Conservation (phyloP, 2,888 invertebrate species). For the Euspilapteryx auroguttella region DNA sequence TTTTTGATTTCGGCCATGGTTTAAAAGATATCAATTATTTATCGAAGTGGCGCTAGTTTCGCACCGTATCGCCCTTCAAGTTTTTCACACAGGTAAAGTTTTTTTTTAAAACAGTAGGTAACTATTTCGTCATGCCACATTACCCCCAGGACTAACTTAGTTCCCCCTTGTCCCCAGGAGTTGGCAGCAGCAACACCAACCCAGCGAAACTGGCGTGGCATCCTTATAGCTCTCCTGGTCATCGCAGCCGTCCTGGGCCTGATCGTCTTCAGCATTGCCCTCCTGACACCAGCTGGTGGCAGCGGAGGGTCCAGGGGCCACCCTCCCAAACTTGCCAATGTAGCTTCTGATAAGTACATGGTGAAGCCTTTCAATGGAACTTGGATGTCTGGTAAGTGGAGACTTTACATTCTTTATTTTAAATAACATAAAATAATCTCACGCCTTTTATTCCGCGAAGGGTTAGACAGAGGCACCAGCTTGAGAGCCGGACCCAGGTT, state of each 20-base stretch:
- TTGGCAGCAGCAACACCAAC: slow-evolving; percentile 75
- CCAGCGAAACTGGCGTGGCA: slow-evolving; percentile 89
- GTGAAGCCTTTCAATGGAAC: slow-evolving; percentile 74
- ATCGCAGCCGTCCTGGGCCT: slow-evolving; percentile 86
- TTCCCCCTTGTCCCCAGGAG: slow-evolving; percentile 60
- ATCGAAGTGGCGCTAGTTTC: too few species aligned
- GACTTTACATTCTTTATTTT: too few species aligned
- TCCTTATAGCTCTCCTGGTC: slow-evolving; percentile 88
- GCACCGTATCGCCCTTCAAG: too few species aligned
- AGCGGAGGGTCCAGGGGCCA: slow-evolving; percentile 69
- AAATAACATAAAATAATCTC: too few species aligned
- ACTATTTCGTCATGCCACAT: not conserved
- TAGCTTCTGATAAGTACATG: slow-evolving; percentile 57
- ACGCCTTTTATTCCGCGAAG: too few species aligned
- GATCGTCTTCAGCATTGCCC: slow-evolving; percentile 88
- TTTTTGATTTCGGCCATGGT: too few species aligned
- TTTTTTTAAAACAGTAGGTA: too few species aligned
- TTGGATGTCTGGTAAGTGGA: slow-evolving; percentile 62
- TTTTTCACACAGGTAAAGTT: too few species aligned
- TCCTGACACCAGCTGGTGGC: slow-evolving; percentile 80
- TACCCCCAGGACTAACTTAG: not conserved
- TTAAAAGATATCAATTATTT: too few species aligned
- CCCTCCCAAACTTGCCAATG: slow-evolving; percentile 71
- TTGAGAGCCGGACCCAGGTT: too few species aligned
- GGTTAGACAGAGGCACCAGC: too few species aligned